These are phyloP conservation scores for Geotrypetes seraphini DNA, from an alignment of 2,797 vertebrate species.

Conservation along the genomic window DNA sequence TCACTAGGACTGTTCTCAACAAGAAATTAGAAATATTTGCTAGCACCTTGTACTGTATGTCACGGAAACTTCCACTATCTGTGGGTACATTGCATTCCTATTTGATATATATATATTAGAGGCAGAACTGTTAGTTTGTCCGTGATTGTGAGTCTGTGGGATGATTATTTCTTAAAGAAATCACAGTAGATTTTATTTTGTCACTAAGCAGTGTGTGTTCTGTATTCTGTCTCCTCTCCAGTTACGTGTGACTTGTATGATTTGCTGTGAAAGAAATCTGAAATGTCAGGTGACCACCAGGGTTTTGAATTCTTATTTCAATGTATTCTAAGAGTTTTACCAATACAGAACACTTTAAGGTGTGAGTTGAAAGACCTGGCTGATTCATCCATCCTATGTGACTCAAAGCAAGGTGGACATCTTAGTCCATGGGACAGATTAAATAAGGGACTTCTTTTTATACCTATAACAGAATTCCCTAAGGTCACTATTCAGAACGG, in stretches of 20 bases:
- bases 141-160: slow-evolving; percentile 15
- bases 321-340: too few species aligned
- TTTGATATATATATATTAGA: slow-evolving; percentile 39
- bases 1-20: slow-evolving; percentile 45
- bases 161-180: slow-evolving; percentile 31
- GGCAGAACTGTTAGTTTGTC: slow-evolving; percentile 54
- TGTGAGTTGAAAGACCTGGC: too few species aligned
- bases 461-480: too few species aligned
- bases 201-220: slow-evolving; percentile 12
- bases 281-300: too few species aligned
- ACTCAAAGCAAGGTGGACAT: too few species aligned
- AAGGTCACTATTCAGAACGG: too few species aligned
- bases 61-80: slow-evolving; percentile 39
- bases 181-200: slow-evolving; percentile 27
- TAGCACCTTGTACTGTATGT: slow-evolving; percentile 40
- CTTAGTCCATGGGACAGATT: too few species aligned
- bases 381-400: too few species aligned
- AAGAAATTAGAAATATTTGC: slow-evolving; percentile 27
- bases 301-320: too few species aligned
- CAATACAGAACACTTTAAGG: too few species aligned
- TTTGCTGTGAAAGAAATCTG: slow-evolving; percentile 18
- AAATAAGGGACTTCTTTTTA: too few species aligned
- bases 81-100: slow-evolving; percentile 39
- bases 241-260: slow-evolving; percentile 10
- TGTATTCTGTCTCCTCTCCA: slow-evolving; percentile 24